A percentile compares a stretch with the other conserved stretches of the same genome.
Conservation (phyloP, 2,888 invertebrate genomes). For the Macrosiphum euphorbiae region DNA sequence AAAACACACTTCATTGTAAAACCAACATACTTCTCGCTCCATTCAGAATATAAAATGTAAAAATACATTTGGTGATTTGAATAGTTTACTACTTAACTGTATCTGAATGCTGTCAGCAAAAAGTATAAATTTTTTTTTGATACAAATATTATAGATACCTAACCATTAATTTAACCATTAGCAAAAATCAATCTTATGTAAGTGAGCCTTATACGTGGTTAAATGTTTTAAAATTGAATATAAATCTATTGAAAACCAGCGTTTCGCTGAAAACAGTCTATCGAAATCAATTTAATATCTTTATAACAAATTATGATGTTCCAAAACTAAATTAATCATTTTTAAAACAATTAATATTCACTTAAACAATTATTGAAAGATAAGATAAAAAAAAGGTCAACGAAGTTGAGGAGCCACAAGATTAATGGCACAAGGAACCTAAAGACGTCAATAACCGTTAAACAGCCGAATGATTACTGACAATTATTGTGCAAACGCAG, state of each 20-base stretch:
- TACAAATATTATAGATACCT: background rate
- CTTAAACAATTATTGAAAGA: background rate
- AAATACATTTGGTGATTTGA: background rate
- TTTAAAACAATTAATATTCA: background rate
- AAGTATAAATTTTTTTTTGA: background rate
- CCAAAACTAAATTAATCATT: background rate
- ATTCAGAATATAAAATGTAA: background rate
- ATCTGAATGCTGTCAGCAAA: background rate
- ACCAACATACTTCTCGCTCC: background rate
- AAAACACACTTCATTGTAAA: background rate
- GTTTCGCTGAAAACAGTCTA: background rate
- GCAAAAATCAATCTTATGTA: background rate
- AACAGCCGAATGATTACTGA: background rate
- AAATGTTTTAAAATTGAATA: background rate
- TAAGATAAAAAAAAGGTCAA: background rate
- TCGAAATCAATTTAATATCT: background rate
- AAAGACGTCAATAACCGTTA: background rate
- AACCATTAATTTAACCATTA: background rate
- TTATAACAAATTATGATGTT: background rate
- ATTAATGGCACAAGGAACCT: background rate
- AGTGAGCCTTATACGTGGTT: background rate
- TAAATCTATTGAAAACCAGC: background rate
- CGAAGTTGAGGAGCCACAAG: background rate
- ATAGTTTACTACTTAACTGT: background rate
- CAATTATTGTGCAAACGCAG: background rate